phyloP scores from a whole-genome alignment of 1,140 invertebrate species.

The Lepidurus apus region DNA sequence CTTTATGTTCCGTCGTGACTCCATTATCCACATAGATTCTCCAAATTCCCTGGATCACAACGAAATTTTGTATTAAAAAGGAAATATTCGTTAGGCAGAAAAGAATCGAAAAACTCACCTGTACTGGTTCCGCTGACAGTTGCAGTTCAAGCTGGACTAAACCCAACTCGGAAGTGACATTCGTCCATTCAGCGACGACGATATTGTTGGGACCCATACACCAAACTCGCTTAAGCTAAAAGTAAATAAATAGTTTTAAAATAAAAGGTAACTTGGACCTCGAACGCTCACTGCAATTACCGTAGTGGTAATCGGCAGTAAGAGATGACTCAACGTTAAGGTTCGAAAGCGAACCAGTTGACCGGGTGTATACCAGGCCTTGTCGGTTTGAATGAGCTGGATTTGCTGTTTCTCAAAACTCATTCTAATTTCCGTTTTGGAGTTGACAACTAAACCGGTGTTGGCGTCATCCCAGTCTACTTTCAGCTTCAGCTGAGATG shows the following conservation, averaged over 20 bases:
- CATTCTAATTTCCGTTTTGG: slow-evolving; percentile 45
- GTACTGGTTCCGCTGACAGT: slow-evolving; percentile 51
- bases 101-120: slow-evolving; percentile 42
- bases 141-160: slow-evolving; percentile 52
- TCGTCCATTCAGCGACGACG: slow-evolving; percentile 55
- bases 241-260: slow-evolving; percentile 30
- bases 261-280: background rate
- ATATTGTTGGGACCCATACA: slow-evolving; percentile 56
- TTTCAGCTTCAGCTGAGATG: background rate
- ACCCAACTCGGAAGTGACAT: slow-evolving; percentile 50
- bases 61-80: too few relatives aligned
- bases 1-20: slow-evolving; percentile 12
- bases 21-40: slow-evolving; percentile 50
- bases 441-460: slow-evolving; percentile 49
- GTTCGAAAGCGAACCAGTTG: slow-evolving; percentile 54
- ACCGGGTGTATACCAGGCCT: slow-evolving; percentile 59
- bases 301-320: slow-evolving; percentile 48
- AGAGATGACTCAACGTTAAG: slow-evolving; percentile 49
- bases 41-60: slow-evolving; percentile 51
- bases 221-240: slow-evolving; percentile 55
- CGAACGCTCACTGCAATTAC: slow-evolving; percentile 40
- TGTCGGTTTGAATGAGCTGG: slow-evolving; percentile 52
- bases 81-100: too few relatives aligned
- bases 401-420: slow-evolving; percentile 43
- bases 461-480: slow-evolving; percentile 42